Percentiles rank a stretch among this genome's conserved stretches.
phyloP scores from a whole-genome alignment of 2,797 vertebrate species.

The Pipistrellus kuhlii region DNA sequence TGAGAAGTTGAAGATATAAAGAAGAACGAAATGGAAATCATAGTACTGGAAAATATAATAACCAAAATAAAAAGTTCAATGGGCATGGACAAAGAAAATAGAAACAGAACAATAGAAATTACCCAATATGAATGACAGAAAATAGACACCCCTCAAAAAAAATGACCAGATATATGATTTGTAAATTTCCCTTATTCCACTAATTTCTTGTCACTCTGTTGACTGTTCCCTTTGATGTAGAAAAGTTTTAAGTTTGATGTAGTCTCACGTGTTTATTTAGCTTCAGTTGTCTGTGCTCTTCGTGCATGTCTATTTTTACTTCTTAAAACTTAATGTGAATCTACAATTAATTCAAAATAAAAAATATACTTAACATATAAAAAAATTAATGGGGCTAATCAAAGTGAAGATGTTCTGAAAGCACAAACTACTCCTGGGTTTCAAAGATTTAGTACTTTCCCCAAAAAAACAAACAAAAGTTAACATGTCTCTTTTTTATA shows the following conservation, averaged over 20 bases:
- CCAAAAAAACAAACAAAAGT: neutral
- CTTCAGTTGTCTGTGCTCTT: neutral
- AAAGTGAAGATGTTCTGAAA: neutral
- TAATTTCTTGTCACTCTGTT: neutral
- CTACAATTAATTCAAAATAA: neutral
- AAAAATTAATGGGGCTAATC: neutral
- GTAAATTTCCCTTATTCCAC: neutral
- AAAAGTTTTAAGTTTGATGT: neutral
- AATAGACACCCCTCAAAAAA: neutral
- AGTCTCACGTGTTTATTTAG: neutral
- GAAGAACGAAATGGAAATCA: neutral
- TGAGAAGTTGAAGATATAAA: neutral
- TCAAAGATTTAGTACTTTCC: neutral
- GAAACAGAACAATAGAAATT: neutral
- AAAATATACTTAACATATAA: neutral
- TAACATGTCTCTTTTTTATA: neutral
- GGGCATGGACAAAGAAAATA: neutral
- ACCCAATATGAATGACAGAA: neutral
- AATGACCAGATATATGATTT: neutral
- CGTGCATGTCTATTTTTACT: neutral
- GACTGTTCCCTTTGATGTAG: neutral
- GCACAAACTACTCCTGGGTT: neutral
- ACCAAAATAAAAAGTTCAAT: neutral
- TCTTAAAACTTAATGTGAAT: neutral
- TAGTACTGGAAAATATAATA: neutral